phyloP scores from a whole-genome alignment of 1,140 invertebrate species.

The Orius insidiosus region DNA sequence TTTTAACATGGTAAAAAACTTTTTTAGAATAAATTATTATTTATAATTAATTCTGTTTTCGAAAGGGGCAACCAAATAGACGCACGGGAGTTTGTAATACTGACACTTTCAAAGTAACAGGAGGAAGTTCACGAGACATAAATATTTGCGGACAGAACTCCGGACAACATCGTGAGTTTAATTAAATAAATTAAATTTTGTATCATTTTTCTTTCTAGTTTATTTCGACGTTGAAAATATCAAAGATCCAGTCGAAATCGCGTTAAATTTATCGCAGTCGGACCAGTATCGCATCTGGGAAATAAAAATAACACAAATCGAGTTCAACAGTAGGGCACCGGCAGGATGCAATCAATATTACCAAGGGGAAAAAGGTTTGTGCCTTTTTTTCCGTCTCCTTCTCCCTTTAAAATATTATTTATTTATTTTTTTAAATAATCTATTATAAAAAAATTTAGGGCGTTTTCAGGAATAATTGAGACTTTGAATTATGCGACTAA shows the following conservation, averaged over 20 bases:
- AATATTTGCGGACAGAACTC: slow-evolving; percentile 63
- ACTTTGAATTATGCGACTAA: slow-evolving; percentile 66
- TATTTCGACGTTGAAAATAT: slow-evolving; percentile 44
- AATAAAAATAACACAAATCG: slow-evolving; percentile 48
- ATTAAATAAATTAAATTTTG: neutral
- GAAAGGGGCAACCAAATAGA: slow-evolving; percentile 59
- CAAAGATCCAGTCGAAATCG: slow-evolving; percentile 32
- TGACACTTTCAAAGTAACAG: slow-evolving; percentile 45
- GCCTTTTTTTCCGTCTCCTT: neutral
- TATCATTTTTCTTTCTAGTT: slow-evolving; percentile 29
- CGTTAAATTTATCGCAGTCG: slow-evolving; percentile 33
- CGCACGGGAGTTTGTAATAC: slow-evolving; percentile 58
- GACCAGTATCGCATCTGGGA: slow-evolving; percentile 53
- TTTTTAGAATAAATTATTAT: no score
- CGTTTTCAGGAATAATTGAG: slow-evolving; percentile 35
- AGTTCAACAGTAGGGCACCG: slow-evolving; percentile 52
- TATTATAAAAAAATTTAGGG: neutral
- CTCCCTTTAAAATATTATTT: neutral
- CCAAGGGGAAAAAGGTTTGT: slow-evolving; percentile 31
- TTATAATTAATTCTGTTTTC: slow-evolving; percentile 16
- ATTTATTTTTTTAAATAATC: no score
- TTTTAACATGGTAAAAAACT: slow-evolving; percentile 47
- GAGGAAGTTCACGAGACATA: slow-evolving; percentile 33
- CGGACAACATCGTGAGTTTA: slow-evolving; percentile 56
- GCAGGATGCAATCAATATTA: slow-evolving; percentile 56